Evolutionary conservation across 2,888 invertebrate species (phyloP), one percentile per base, ranked within the genome.

Genomic region (Protodeltote pygarga): DNA sequence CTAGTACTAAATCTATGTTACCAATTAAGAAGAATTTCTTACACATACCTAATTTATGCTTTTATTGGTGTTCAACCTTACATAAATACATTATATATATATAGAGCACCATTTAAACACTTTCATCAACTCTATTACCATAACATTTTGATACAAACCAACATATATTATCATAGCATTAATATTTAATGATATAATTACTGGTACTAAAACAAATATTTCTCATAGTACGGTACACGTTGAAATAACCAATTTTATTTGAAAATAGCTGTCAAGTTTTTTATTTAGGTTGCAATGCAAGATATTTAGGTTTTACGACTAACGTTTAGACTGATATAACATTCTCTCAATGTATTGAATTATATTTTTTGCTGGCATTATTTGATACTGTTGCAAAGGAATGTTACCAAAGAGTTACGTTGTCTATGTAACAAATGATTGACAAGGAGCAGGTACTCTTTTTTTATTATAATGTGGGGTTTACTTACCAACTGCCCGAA

Each of bases 301-400:
- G 23, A 19, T 39, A 58, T 58, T 50, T 37, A 47, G 29, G 41
- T 27, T 41, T 55, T 19, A 40, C 14, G 21, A 31, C 10, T 31
- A 21, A 17, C 32, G 14, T 37, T 44, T 19, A 35, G 15, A 31
- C 20, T 19, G 5, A 28, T 49, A 31, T 16, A 25, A 33, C 19
- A 33, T 54, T 52, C 39, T 20, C 5, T 16, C 4, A n/a, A 21
- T 24, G 6, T 24, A 40, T 45, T 24, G 9, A 45, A 37, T 48
- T 10, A 20, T 20, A 19, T 23, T 42, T 45, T 48, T 49, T 47
- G 13, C 19, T 17, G 3, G 0, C 3, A 33, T 37, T 8, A 8
- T 35, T 20, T 11, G 16, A 8, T 5, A 44, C 9, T 17, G 20
- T 38, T 40, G 20, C 37, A 3, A 27, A 19, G 23, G 13, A 9